A percentile compares a stretch with the other conserved stretches of the same genome.
Evolutionary conservation across 30 jellyfish, hydroid and myxozoan species (phyloP).

Genomic region (Chrysaora quinquecirrha): DNA sequence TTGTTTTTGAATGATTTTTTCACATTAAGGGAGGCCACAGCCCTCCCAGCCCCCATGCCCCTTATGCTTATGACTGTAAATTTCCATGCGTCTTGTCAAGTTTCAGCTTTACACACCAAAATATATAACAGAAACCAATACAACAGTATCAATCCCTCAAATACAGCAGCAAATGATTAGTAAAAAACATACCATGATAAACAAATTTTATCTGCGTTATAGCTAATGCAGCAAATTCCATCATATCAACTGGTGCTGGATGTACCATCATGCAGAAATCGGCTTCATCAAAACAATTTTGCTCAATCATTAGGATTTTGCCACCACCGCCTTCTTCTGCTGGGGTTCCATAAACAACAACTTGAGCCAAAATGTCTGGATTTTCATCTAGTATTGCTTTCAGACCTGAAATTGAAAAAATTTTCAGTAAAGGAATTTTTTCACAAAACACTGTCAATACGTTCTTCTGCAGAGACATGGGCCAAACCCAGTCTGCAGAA

Average conservation of each 20-base stretch:
- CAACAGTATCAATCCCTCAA: no score
- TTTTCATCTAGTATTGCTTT: conserved; percentile 66
- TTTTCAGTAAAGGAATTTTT: neutral
- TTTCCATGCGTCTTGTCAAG: no score
- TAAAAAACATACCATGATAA: conserved; percentile 56
- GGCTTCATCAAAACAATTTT: conserved; percentile 82
- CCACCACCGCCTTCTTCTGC: conserved; percentile 99
- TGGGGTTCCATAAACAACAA: conserved; percentile 96
- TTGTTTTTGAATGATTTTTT: no score
- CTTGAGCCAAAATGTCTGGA: conserved; percentile 75
- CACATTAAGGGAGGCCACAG: no score
- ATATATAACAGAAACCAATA: no score
- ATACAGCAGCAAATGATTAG: neutral
- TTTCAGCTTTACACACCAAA: no score
- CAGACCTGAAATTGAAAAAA: conserved; percentile 49
- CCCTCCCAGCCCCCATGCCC: no score
- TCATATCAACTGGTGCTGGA: conserved; percentile 80
- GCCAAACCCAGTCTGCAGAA: no score
- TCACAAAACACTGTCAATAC: no score
- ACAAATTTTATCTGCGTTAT: conserved; percentile 28
- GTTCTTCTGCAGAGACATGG: no score
- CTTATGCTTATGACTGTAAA: no score
- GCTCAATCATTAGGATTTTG: conserved; percentile 71
- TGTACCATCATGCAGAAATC: conserved; percentile 98
- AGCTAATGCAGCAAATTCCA: conserved; percentile 50